These are phyloP conservation scores for Sinodicranocentrus sp. DNA, from an alignment of 2,888 invertebrate genomes.

Conservation along the genomic window DNA sequence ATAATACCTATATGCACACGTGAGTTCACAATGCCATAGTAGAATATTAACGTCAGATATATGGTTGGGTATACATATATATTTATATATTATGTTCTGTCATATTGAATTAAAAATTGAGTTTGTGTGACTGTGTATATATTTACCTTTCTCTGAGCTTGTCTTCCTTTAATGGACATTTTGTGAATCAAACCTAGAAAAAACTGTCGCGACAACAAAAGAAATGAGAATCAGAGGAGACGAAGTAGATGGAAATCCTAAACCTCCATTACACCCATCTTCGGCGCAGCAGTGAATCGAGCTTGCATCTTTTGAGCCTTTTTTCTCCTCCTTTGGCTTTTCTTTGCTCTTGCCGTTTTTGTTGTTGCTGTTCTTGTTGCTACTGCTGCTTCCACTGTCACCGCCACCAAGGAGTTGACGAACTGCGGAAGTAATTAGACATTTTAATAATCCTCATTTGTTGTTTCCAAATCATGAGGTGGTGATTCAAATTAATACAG, in stretches of 20 bases:
- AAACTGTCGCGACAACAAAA: constrained; percentile 16
- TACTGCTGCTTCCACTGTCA: constrained; percentile 40
- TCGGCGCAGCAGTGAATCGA: constrained; percentile 57
- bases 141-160: too few species aligned
- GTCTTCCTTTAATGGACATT: too few species aligned
- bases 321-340: constrained; percentile 55
- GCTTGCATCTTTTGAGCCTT: constrained; percentile 41
- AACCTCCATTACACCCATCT: constrained; percentile 61
- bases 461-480: too few species aligned
- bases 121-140: too few species aligned
- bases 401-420: constrained; percentile 61
- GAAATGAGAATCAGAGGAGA: constrained; percentile 48
- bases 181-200: too few species aligned
- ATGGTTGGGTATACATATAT: too few species aligned
- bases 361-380: constrained; percentile 40
- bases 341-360: constrained; percentile 19
- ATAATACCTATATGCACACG: too few species aligned
- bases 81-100: too few species aligned
- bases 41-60: too few species aligned
- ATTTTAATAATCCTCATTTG: neutral
- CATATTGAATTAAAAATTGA: too few species aligned
- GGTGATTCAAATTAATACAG: too few species aligned
- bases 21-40: too few species aligned
- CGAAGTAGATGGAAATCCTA: constrained; percentile 10
- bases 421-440: constrained; percentile 29